Evolutionary conservation across 2,888 invertebrate species (phyloP).

Genomic region (Lathronympha strigana): DNA sequence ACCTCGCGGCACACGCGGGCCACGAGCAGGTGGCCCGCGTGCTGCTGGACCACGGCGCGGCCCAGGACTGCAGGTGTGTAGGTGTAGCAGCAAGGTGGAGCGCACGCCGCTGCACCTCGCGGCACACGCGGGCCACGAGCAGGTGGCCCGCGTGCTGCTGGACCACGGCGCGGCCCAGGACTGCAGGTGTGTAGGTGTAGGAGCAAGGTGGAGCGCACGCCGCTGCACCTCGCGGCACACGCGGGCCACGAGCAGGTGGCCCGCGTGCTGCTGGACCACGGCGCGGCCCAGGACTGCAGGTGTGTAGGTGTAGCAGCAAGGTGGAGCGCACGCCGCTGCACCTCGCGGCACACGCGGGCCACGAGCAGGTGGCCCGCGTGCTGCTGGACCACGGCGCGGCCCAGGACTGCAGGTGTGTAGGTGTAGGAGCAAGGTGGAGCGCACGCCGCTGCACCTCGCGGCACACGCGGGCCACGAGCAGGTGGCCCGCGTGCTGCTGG

Average conservation of each 20-base stretch:
- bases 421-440: too few species aligned
- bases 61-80: too few species aligned
- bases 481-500: conserved; percentile 92
- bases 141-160: conserved; percentile 89
- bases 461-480: conserved; percentile 89
- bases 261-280: conserved; percentile 90
- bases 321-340: conserved; percentile 96
- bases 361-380: conserved; percentile 89
- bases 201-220: conserved; percentile 88
- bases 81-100: conserved; percentile 96
- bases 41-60: too few species aligned
- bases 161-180: too few species aligned
- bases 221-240: conserved; percentile 90
- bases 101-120: conserved; percentile 94
- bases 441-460: conserved; percentile 86
- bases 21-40: conserved; percentile 89
- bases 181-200: too few species aligned
- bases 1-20: conserved; percentile 85
- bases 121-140: conserved; percentile 75
- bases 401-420: conserved; percentile 57
- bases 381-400: too few species aligned
- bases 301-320: too few species aligned
- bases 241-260: conserved; percentile 87
- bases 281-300: too few species aligned
- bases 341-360: conserved; percentile 77